These are phyloP conservation scores for Avahi laniger DNA, from an alignment of 2,797 vertebrate species.

Conservation along the genomic window DNA sequence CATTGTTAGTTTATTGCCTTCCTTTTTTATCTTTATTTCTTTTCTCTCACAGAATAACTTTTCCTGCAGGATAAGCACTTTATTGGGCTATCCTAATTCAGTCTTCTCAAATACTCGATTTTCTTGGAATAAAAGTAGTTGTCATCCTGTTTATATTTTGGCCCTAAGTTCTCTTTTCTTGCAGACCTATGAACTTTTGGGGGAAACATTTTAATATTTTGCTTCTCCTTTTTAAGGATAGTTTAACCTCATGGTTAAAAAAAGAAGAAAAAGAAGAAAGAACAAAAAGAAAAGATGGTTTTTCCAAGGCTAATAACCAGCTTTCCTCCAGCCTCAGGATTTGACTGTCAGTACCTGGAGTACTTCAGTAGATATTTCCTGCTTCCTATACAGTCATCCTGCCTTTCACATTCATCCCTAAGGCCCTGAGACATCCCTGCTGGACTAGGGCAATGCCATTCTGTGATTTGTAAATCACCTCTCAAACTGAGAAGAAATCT, in stretches of 20 bases:
- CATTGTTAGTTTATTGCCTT: neutral
- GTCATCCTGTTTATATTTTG: neutral
- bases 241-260: neutral
- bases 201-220: neutral
- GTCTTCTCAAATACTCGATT: neutral
- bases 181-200: neutral
- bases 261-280: neutral
- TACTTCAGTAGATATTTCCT: neutral
- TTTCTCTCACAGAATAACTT: neutral
- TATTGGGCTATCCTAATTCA: neutral
- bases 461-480: neutral
- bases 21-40: slow-evolving; percentile 26
- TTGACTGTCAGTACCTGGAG: neutral
- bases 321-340: neutral
- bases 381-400: neutral
- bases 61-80: neutral
- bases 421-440: neutral
- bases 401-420: neutral
- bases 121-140: slow-evolving; percentile 22
- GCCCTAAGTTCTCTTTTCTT: neutral
- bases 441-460: neutral
- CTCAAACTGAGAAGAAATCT: neutral
- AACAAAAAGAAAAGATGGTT: neutral
- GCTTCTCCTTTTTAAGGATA: neutral
- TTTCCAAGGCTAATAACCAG: neutral